These are phyloP conservation scores for Drosophila oshimai DNA, from an alignment of 1,140 invertebrate species.

Conservation along the genomic window DNA sequence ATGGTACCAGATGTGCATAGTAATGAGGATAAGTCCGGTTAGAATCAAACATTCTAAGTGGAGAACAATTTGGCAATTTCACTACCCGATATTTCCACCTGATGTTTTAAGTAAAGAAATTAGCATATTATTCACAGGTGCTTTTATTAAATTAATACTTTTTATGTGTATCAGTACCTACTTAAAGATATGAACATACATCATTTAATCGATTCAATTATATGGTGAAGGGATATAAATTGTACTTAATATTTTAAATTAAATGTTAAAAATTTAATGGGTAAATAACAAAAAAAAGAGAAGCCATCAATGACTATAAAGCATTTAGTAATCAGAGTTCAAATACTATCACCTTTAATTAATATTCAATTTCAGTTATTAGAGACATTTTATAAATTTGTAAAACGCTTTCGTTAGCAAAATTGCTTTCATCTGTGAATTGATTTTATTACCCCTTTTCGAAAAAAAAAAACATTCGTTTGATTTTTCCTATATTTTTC, in stretches of 20 bases:
- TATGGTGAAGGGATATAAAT: no score
- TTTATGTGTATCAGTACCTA: no score
- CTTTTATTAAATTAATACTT: no score
- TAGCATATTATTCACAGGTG: background rate
- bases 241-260: no score
- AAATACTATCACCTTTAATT: slow-evolving; percentile 2
- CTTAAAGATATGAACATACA: no score
- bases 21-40: slow-evolving; percentile 10
- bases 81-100: slow-evolving; percentile 2
- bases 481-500: background rate
- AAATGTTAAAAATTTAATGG: no score
- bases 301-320: slow-evolving; percentile 1
- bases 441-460: background rate
- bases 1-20: slow-evolving; percentile 27
- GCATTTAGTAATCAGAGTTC: background rate
- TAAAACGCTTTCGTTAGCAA: no score
- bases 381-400: background rate
- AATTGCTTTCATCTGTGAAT: background rate
- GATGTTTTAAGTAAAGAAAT: no score
- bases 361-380: background rate
- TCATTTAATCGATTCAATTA: no score
- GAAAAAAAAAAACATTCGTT: no score
- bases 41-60: background rate
- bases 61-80: slow-evolving; percentile 23
- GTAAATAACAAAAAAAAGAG: no score